Evolutionary conservation across 2,797 vertebrate species (phyloP), one percentile per base, ranked within the genome.

Genomic region (Oryzias dopingdopingensis): DNA sequence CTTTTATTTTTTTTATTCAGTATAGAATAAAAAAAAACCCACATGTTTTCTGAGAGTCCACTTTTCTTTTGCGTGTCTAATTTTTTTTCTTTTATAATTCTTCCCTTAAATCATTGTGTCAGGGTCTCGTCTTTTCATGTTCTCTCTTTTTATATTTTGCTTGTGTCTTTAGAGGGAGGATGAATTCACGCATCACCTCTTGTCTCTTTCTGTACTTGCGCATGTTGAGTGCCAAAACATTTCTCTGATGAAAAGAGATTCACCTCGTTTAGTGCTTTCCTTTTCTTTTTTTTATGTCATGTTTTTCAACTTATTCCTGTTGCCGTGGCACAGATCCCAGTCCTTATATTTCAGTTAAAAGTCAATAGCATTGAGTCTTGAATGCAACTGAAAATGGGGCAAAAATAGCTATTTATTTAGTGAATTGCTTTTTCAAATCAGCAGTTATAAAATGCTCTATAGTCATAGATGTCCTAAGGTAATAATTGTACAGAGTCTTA

Each of bases 261-360:
- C 22, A 70, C 82, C 66, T 76, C 82, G 46, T 62, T 79, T 67
- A 66, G 4, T 29, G 6, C 29, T 37, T 52, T 56, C 40, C 62
- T 67, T 52, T 53, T 40, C 64, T 66, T 52, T 72, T 55, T 57
- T 14, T 4, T 8, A 12, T 8, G 32, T 32, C 32, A 32, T 32
- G 32, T 32, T 32, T 32, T 37, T 57, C 32, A 45, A 32, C 50
- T 32, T 6, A 15, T 41, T 20, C 55, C 53, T 56, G 64, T 55
- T 69, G 66, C 54, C 65, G 32, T 37, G 32, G 32, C 10, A 12
- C 10, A 10, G 8, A 12, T 12, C 32, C 10, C 10, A 37, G 32
- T 37, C 32, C 32, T 37, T 37, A 37, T 37, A 2, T 12, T 37
- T 37, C 32, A 37, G 32, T 37, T 37, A 12, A 37, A 37, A 37